Evolutionary conservation across 2,797 vertebrate genomes (phyloP).

Genomic region (Numenius phaeopus): DNA sequence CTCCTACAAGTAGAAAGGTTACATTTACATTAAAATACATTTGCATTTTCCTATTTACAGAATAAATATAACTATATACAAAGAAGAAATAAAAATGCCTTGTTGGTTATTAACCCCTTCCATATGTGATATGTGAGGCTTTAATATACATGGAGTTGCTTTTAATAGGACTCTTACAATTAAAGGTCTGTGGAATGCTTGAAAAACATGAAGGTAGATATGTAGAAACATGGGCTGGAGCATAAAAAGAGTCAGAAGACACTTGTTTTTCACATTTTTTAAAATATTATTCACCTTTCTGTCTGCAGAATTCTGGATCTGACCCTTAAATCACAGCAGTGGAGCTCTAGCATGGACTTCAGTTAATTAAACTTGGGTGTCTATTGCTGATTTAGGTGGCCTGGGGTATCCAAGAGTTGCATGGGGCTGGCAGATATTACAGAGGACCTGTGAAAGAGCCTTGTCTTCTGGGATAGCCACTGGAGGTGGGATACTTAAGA

Average conservation of each 20-base stretch:
- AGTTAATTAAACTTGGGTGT: not conserved
- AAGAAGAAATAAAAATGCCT: not conserved
- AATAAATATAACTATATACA: not conserved
- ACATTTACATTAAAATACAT: conserved; percentile 70
- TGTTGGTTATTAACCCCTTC: not conserved
- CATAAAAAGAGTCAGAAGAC: not conserved
- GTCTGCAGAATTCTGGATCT: not conserved
- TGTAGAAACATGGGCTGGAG: not conserved
- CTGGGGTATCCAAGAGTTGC: not conserved
- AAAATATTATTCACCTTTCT: not conserved
- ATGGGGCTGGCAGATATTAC: not conserved
- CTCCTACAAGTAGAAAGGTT: conserved; percentile 69
- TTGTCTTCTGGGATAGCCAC: not conserved
- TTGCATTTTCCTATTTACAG: conserved; percentile 58
- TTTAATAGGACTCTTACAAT: not conserved
- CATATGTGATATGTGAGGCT: not conserved
- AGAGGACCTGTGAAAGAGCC: not conserved
- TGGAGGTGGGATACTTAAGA: not conserved
- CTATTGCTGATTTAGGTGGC: not conserved
- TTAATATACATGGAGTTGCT: not conserved
- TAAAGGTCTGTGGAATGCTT: not conserved
- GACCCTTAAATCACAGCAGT: not conserved
- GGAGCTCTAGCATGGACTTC: not conserved
- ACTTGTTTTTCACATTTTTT: not conserved
- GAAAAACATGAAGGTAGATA: not conserved